A percentile compares a stretch with the other conserved stretches of the same genome.
phyloP scores from a whole-genome alignment of 2,113 vertebrate species.

The Nerophis lumbriciformis region DNA sequence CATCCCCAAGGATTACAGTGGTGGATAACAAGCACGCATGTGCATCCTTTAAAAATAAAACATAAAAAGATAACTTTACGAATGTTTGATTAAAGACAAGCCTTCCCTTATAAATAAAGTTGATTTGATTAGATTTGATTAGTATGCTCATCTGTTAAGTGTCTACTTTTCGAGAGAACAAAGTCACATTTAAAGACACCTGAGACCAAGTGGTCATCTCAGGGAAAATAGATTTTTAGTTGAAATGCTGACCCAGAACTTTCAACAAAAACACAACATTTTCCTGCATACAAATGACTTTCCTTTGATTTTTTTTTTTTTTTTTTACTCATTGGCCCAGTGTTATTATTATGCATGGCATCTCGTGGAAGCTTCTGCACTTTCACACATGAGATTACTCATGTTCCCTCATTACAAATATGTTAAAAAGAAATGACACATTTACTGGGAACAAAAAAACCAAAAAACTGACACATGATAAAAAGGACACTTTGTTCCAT shows the following conservation, averaged over 20 bases:
- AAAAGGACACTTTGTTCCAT: background rate
- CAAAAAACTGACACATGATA: background rate
- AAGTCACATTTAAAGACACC: conserved; percentile 33
- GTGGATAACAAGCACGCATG: background rate
- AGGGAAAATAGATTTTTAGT: conserved; percentile 34
- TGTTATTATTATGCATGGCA: background rate
- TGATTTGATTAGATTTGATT: too few relatives aligned
- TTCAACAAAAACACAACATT: conserved; percentile 5
- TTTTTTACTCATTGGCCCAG: background rate
- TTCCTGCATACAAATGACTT: conserved; percentile 8
- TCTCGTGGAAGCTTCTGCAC: conserved; percentile 3
- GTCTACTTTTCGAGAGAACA: conserved; percentile 16
- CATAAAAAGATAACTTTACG: background rate
- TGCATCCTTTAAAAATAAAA: background rate
- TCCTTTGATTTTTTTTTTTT: background rate
- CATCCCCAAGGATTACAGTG: conserved; percentile 22
- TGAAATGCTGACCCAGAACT: conserved; percentile 23
- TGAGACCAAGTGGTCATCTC: conserved; percentile 27
- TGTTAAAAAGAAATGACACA: conserved; percentile 19
- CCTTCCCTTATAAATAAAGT: conserved; percentile 1
- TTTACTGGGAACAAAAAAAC: background rate
- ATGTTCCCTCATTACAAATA: conserved; percentile 14
- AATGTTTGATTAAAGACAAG: conserved; percentile 7
- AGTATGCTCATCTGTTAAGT: conserved; percentile 11
- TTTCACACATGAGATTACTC: conserved; percentile 23